A percentile compares a stretch with the other conserved stretches of the same genome.
Conservation (phyloP, 2,113 vertebrate species). For the Cavia porcellus region DNA sequence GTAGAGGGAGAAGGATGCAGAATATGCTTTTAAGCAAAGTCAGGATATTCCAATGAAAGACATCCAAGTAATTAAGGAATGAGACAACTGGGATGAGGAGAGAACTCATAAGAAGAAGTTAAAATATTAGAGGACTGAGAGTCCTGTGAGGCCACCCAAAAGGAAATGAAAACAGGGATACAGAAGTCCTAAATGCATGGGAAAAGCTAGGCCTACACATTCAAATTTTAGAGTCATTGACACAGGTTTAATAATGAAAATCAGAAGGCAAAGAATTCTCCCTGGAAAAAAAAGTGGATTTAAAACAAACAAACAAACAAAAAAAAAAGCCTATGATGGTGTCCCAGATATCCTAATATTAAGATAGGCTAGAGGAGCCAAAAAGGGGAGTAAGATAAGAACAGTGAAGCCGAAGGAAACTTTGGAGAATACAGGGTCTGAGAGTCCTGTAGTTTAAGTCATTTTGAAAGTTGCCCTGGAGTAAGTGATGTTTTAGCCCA, state of each 20-base stretch:
- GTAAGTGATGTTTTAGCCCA: background rate
- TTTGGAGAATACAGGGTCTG: background rate
- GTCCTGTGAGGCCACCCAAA: background rate
- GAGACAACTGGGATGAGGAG: background rate
- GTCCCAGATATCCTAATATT: background rate
- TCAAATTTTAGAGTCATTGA: background rate
- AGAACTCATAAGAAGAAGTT: background rate
- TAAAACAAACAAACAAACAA: no score
- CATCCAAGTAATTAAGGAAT: background rate
- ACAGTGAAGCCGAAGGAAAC: background rate
- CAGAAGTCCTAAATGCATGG: background rate
- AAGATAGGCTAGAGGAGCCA: background rate
- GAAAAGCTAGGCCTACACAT: background rate
- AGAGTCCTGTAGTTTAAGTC: background rate
- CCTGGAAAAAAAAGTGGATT: background rate
- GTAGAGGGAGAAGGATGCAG: background rate
- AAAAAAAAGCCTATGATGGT: background rate
- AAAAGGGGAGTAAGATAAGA: background rate
- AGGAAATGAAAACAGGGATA: background rate
- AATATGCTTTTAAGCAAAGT: constrained; percentile 27
- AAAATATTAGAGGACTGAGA: background rate
- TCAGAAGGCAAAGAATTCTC: background rate
- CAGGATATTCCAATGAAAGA: constrained; percentile 33
- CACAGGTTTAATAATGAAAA: background rate
- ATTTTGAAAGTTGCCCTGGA: background rate